Evolutionary conservation across 2,888 invertebrate genomes (phyloP), one percentile per base, ranked within the genome.

Genomic region (Troglohyphantes excavatus): DNA sequence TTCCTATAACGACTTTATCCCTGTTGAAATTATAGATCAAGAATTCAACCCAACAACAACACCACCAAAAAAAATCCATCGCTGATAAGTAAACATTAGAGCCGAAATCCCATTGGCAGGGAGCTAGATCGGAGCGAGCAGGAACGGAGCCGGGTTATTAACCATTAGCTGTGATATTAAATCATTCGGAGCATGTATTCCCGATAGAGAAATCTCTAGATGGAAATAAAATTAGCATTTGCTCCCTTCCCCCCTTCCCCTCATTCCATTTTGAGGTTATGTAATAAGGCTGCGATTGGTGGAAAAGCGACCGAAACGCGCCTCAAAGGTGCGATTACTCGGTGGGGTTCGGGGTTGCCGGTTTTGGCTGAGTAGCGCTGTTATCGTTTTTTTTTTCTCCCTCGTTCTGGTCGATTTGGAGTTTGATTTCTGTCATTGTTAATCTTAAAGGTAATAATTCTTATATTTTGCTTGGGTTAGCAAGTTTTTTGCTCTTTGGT

Each of bases 161-260:
- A 82, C 82, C 88, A 76, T 89, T 83, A 89, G 75, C 68, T 68
- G 76, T 33, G 88, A 89, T 89, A 89, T 89, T 89, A 89, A 89
- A 89, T 89, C 88, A 89, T 82, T 76, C 82, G 73, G 61, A 59
- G 73, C 72, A 78, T 59, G 78, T 23, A 89, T 89, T 83, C 88
- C 82, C 88, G 88, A 75, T 68, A 89, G 88, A 82, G 78, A 39
- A 84, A 84, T 84, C 83, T 84, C 84, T 84, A 29, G 89, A 75
- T 84, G 89, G 83, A 90, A 90, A 90, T 90, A 90, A 90, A 90
- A 90, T 90, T 90, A 90, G 89, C 89, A 90, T 90, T 90, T 84
- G 78, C 79, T 72, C 63, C 75, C 70, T 72, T 59, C 53, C 75
- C 76, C 75, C 85, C 68, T 39, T n/a, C n/a, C n/a, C 70, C 79